Conservation (phyloP, 2,113 vertebrate genomes). For the Notothenia coriiceps region DNA sequence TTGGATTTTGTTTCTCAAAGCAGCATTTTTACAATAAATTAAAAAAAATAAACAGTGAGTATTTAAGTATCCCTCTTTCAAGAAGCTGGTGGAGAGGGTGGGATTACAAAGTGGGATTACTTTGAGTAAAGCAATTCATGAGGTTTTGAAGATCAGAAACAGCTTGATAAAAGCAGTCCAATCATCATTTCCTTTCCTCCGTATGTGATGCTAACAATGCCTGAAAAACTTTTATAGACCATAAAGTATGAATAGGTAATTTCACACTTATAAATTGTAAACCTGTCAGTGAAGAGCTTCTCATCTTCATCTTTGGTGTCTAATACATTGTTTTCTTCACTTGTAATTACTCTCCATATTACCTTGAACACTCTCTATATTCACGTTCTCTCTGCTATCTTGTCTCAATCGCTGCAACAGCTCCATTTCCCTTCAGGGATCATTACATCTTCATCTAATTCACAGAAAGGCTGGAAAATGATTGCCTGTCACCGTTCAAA, state of each 20-base stretch:
- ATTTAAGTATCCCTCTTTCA: no score
- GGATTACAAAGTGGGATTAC: no score
- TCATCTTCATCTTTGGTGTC: not conserved
- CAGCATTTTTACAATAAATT: no score
- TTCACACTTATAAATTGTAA: not conserved
- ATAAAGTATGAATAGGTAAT: not conserved
- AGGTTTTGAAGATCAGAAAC: no score
- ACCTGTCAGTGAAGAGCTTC: not conserved
- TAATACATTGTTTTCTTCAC: slow-evolving; percentile 1
- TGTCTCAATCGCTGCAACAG: slow-evolving; percentile 19
- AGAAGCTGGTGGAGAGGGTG: no score
- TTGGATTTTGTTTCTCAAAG: no score
- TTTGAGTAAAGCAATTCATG: no score
- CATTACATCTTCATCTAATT: slow-evolving; percentile 55
- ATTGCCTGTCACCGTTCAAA: slow-evolving; percentile 1
- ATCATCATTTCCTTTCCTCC: no score
- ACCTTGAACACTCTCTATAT: slow-evolving; percentile 13
- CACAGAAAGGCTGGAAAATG: not conserved
- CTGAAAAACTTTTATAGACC: no score
- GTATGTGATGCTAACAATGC: not conserved
- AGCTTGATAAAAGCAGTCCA: no score
- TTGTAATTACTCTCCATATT: slow-evolving; percentile 30
- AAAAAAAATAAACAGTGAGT: no score
- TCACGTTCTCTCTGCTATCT: slow-evolving; percentile 6
- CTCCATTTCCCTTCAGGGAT: slow-evolving; percentile 39